Evolutionary conservation across 2,888 invertebrate genomes (phyloP).

Genomic region (Ecliptopera silaceata): DNA sequence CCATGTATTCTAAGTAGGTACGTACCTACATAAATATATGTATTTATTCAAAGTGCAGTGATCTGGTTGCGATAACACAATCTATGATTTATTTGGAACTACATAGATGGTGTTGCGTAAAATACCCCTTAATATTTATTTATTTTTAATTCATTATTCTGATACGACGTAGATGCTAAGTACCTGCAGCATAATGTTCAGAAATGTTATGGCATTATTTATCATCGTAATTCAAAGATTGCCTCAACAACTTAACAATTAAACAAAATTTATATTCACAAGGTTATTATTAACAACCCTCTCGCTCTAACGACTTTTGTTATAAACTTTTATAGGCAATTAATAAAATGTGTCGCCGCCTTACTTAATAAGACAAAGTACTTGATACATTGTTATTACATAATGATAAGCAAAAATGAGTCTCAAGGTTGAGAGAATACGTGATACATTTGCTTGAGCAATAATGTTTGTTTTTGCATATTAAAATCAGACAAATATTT

Average conservation of each 20-base stretch:
- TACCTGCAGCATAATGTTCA: no score
- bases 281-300: constrained; percentile 41
- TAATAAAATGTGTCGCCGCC: constrained; percentile 58
- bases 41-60: no score
- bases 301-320: constrained; percentile 52
- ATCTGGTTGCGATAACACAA: no score
- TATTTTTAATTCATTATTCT: no score
- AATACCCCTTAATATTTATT: no score
- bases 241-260: constrained; percentile 25
- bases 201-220: no score
- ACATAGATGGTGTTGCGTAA: no score
- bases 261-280: constrained; percentile 40
- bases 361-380: constrained; percentile 44
- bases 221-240: not conserved
- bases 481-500: not conserved
- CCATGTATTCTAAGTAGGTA: no score
- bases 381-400: constrained; percentile 31
- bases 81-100: no score
- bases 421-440: not conserved
- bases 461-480: not conserved
- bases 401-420: not conserved
- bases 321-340: constrained; percentile 62
- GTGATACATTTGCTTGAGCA: not conserved
- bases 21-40: no score
- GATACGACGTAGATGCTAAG: no score